Base-by-base conservation (phyloP, 2,797 vertebrate species). In the Acipenser oxyrinchus region DNA sequence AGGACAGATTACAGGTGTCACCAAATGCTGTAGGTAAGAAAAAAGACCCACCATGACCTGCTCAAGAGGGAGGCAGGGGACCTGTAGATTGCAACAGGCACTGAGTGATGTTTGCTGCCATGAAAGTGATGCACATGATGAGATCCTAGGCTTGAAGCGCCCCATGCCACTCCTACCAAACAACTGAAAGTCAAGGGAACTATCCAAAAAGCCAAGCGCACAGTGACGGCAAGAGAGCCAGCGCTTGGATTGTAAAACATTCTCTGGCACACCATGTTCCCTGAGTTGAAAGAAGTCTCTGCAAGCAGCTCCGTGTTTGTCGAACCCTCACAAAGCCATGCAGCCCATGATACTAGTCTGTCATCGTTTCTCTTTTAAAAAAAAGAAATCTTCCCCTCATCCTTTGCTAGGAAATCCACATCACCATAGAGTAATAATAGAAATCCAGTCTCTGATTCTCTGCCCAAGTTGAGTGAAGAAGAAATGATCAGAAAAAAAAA, bases 71-170 rank as follows among this genome's bases (percentile, higher is more conserved):
- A 95, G 81, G 95, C 94, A 77, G 95, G 95, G 73, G 93, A 95
- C 92, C 94, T 95, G 89, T 96, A 94, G 89, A 97, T 94, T 73
- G 94, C 94, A 84, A 94, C 89, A 90, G 95, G 95, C 91, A 95
- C 92, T 78, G 88, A 88, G 77, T 95, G 89, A 86, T 88, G 91
- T 81, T 95, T 94, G 91, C 87, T 91, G 84, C 93, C 95, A 80
- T 92, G 90, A 84, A 88, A 93, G 81, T 92, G 89, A 82, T 95
- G 95, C 83, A 93, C 83, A 72, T 94, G 93, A 69, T 87, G 89
- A 83, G 92, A 83, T 82, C 81, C 92, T 73, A 88, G 75, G 74
- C 89, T 90, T 78, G 90, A 89, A 71, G 92, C 86, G 60, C 94
- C 93, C 79, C 92, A 89, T 62, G 93, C 92, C 77, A 88, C 92